phyloP scores from a whole-genome alignment of 2,888 invertebrate species.

The Synergus itoensis region DNA sequence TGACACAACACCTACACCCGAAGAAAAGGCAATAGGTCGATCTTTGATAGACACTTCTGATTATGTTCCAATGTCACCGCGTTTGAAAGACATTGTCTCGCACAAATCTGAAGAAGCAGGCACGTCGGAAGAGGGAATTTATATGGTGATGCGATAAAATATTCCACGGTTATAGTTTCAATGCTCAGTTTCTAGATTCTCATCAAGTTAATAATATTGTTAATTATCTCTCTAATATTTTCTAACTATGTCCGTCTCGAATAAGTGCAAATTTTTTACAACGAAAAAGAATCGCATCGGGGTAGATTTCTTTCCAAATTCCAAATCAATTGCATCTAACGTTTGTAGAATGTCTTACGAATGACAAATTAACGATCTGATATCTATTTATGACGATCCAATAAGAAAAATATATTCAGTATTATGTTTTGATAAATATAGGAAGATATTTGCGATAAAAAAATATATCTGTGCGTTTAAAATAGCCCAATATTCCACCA shows the following conservation, averaged over 20 bases:
- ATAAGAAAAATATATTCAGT: not conserved
- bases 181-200: not conserved
- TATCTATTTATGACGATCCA: not conserved
- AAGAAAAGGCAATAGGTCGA: slow-evolving; percentile 59
- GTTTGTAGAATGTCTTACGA: not conserved
- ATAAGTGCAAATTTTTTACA: not conserved
- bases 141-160: slow-evolving; percentile 72
- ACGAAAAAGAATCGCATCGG: not conserved
- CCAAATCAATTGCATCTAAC: not conserved
- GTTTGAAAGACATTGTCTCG: slow-evolving; percentile 65
- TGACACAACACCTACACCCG: slow-evolving; percentile 64
- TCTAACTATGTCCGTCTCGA: not conserved
- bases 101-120: slow-evolving; percentile 33
- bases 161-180: not conserved
- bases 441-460: slow-evolving; percentile 10
- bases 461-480: slow-evolving; percentile 8
- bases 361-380: not conserved
- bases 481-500: not conserved
- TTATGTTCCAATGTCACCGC: slow-evolving; percentile 75
- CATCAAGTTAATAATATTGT: not conserved
- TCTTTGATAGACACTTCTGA: slow-evolving; percentile 65
- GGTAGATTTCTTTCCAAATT: not conserved
- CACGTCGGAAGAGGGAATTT: slow-evolving; percentile 65
- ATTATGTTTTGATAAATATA: slow-evolving; percentile 26
- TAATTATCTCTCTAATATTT: not conserved